Evolutionary conservation across 2,113 vertebrate species (phyloP), one percentile per base, ranked within the genome.

Genomic region (Melanocharis versteri): DNA sequence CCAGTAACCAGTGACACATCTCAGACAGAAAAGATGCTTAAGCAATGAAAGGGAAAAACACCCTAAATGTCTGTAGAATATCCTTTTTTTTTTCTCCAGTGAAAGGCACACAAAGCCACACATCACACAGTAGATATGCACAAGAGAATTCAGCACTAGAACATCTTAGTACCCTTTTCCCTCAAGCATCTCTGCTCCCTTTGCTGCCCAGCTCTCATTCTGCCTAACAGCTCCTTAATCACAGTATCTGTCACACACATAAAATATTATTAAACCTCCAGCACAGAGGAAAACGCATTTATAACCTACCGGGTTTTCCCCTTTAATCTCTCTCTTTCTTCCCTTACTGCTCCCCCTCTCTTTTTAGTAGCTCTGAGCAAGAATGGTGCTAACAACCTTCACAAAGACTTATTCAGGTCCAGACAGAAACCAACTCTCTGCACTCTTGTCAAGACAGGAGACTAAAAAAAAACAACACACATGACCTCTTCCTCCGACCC

Each of bases 151-250:
- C 50, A 90, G 79, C 60, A 51, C 84, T 71, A 78, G 66, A 95
- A 90, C 45, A 78, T 86, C 86, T 86, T 71, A 54, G 54, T 84
- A 75, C 19, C 14, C 71, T 92, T 90, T 69, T 53, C 82, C 93
- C 82, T 90, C 42, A 77, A 95, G 94, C 90, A 83, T 88, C 75
- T 93, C 82, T 81, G 82, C 85, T 97, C 62, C 88, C 83, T 92
- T 86, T 73, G 83, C 85, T 95, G 83, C 94, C 60, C 65, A 33
- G 45, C 60, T 90, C 82, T 90, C 79, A 73, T 93, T 81, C 79
- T 91, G 85, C 85, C 88, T 78, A 89, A 94, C 83, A 94, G 93
- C 88, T 89, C 86, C 92, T 93, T 94, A 94, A 96, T 95, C 90
- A 90, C 93, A 87, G 51, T 28, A 86, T 92, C 93, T 91, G 65